Conservation (phyloP, 2,888 invertebrate genomes). For the Lithophane ornitopus region DNA sequence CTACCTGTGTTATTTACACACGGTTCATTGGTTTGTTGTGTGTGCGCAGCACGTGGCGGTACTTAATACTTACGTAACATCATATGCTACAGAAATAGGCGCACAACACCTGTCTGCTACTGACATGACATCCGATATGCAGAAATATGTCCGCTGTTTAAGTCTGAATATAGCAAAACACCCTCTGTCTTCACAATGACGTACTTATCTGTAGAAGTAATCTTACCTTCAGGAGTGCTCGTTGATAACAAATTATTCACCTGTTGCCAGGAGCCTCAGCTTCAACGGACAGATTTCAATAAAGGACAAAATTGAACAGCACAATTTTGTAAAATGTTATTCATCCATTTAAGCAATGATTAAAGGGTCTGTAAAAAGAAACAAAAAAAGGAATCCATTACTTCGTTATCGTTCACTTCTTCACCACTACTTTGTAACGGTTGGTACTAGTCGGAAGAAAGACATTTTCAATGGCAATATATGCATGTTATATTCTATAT, state of each 20-base stretch:
- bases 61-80: conserved; percentile 69
- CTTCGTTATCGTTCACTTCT: too few species aligned
- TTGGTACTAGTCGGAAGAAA: neutral
- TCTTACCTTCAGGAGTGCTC: conserved; percentile 2
- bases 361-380: neutral
- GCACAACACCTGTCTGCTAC: conserved; percentile 73
- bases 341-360: neutral
- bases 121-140: conserved; percentile 64
- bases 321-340: neutral
- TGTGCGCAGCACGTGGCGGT: conserved; percentile 66
- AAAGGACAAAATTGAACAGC: neutral
- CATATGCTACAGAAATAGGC: conserved; percentile 75
- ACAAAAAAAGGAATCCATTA: neutral
- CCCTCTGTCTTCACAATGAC: conserved; percentile 54
- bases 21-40: conserved; percentile 61
- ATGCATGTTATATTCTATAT: too few species aligned
- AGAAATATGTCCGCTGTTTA: conserved; percentile 72
- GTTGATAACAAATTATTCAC: conserved; percentile 35
- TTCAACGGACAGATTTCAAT: conserved; percentile 15
- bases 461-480: neutral
- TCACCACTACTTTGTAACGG: conserved; percentile 2
- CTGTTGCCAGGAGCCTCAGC: conserved; percentile 4
- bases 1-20: conserved; percentile 50
- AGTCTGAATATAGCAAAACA: conserved; percentile 64
- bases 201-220: conserved; percentile 40